Conservation (phyloP, 2,113 vertebrate species). For the Rhinogobius similis region DNA sequence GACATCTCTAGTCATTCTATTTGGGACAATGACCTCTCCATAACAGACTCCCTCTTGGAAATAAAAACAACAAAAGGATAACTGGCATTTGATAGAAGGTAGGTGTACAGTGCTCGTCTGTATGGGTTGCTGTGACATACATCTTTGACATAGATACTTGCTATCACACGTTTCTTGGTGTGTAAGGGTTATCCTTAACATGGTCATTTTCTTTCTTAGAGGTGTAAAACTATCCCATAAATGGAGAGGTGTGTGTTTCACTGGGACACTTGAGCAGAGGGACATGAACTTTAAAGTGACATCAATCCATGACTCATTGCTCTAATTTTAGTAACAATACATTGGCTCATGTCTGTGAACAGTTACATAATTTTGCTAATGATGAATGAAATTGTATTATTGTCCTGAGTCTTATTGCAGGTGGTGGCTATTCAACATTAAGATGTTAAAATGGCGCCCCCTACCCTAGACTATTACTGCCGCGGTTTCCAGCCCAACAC, state of each 20-base stretch:
- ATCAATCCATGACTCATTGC: constrained; percentile 2
- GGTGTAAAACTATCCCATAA: constrained; percentile 28
- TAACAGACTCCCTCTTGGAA: constrained; percentile 12
- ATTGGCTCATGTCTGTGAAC: neutral
- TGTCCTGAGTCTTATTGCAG: neutral
- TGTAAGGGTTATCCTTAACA: constrained; percentile 12
- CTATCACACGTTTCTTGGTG: neutral
- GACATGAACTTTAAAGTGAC: constrained; percentile 7
- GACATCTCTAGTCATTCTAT: neutral
- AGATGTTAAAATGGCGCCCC: constrained; percentile 47
- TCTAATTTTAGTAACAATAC: constrained; percentile 22
- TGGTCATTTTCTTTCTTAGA: constrained; percentile 7
- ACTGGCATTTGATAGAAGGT: neutral
- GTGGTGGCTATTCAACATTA: constrained; percentile 1
- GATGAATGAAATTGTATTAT: constrained; percentile 12
- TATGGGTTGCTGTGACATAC: neutral
- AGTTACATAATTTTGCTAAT: neutral
- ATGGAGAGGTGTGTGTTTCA: constrained; percentile 41
- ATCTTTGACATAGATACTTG: constrained; percentile 2
- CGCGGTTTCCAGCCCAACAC: constrained; percentile 59
- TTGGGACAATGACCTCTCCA: constrained; percentile 8
- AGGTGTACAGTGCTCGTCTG: neutral
- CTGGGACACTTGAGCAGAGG: constrained; percentile 16
- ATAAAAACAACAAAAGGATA: neutral
- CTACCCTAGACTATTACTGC: constrained; percentile 62